Conservation (phyloP, 2,113 vertebrate genomes). For the Otolemur garnettii region DNA sequence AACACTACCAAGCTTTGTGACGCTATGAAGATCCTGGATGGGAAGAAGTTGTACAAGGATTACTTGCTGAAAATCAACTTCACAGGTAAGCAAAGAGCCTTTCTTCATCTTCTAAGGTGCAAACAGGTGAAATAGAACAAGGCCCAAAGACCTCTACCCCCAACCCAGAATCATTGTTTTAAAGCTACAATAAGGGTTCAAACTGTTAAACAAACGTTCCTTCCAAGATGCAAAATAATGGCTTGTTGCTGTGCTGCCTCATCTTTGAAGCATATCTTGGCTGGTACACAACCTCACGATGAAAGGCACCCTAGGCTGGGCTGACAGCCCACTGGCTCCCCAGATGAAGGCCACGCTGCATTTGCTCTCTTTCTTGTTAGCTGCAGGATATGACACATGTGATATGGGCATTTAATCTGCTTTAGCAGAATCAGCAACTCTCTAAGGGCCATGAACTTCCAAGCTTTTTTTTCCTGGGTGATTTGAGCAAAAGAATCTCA, state of each 20-base stretch:
- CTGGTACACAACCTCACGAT: not conserved
- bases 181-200: not conserved
- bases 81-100: conserved; percentile 90
- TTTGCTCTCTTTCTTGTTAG: conserved; percentile 23
- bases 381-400: not conserved
- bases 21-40: conserved; percentile 96
- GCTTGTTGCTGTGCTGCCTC: not conserved
- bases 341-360: not conserved
- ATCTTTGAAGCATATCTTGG: conserved; percentile 50
- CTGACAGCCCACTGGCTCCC: not conserved
- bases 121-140: not conserved
- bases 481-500: conserved; percentile 67
- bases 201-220: not conserved
- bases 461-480: conserved; percentile 27
- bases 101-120: not conserved
- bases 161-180: not conserved
- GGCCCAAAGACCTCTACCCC: not conserved
- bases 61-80: conserved; percentile 98
- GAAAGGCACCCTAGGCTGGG: not conserved
- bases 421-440: conserved; percentile 31
- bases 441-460: conserved; percentile 55
- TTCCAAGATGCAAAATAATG: not conserved
- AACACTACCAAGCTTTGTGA: conserved; percentile 97
- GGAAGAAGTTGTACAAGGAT: conserved; percentile 95
- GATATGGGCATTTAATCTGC: conserved; percentile 64